Conservation (phyloP, 2,888 invertebrate genomes). For the Megaustenia siamemsis region DNA sequence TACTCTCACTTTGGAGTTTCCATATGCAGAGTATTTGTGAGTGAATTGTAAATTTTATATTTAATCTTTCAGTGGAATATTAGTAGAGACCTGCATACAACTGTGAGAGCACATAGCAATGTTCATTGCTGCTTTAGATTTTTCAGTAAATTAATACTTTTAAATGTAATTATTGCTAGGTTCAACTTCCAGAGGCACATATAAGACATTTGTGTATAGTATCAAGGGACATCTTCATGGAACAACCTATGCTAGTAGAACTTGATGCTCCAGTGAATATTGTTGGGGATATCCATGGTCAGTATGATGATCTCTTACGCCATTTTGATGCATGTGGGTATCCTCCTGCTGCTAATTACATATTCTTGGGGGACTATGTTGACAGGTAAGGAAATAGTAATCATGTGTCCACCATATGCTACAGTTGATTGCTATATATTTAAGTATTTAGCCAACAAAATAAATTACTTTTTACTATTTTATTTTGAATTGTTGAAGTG, state of each 20-base stretch:
- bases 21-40: no score
- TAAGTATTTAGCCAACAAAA: no score
- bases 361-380: slow-evolving; percentile 83
- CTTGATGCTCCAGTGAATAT: slow-evolving; percentile 82
- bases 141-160: neutral
- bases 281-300: slow-evolving; percentile 82
- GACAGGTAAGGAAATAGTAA: slow-evolving; percentile 79
- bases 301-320: slow-evolving; percentile 82
- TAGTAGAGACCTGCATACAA: no score
- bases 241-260: slow-evolving; percentile 82
- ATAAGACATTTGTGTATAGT: slow-evolving; percentile 81
- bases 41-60: no score
- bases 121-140: no score
- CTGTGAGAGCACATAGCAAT: no score
- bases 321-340: slow-evolving; percentile 82
- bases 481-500: no score
- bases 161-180: slow-evolving; percentile 59
- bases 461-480: no score
- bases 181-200: slow-evolving; percentile 79
- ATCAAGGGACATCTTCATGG: slow-evolving; percentile 80
- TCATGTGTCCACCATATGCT: neutral
- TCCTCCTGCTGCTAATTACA: slow-evolving; percentile 82
- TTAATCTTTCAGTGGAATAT: no score
- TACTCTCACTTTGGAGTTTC: no score
- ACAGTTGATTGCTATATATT: no score